Conservation (phyloP, 2,888 invertebrate genomes). For the Baccha elongata region DNA sequence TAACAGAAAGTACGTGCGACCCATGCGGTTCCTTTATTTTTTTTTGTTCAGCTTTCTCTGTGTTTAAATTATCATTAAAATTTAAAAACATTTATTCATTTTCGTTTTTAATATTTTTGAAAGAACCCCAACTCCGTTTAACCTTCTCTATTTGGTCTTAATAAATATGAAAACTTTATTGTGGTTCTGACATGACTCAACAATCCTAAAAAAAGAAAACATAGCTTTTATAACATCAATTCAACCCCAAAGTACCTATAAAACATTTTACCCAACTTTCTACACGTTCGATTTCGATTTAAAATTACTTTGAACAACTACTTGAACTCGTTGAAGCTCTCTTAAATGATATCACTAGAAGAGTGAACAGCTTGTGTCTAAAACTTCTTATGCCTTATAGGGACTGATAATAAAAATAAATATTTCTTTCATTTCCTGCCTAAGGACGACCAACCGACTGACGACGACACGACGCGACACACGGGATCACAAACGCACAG, state of each 20-base stretch:
- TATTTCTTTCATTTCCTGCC: constrained; percentile 60
- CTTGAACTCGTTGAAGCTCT: constrained; percentile 28
- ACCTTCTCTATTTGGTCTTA: not conserved
- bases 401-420: constrained; percentile 66
- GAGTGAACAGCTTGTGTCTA: constrained; percentile 66
- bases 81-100: not conserved
- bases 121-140: not conserved
- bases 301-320: constrained; percentile 59
- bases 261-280: constrained; percentile 54
- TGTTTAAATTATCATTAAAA: too few relatives aligned
- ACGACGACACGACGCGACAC: not conserved
- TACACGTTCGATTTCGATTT: constrained; percentile 57
- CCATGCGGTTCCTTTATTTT: too few relatives aligned
- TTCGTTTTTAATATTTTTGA: not conserved
- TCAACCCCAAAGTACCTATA: constrained; percentile 58
- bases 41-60: too few relatives aligned
- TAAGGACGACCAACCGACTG: not conserved
- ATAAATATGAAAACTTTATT: constrained; percentile 30
- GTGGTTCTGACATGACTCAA: constrained; percentile 15
- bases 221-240: constrained; percentile 55
- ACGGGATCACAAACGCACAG: constrained; percentile 11
- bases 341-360: constrained; percentile 50
- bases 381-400: constrained; percentile 65
- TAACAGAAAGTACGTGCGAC: too few relatives aligned
- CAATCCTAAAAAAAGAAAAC: constrained; percentile 19